phyloP scores from a whole-genome alignment of 2,888 invertebrate species.

The Pristionchus japonicus region DNA sequence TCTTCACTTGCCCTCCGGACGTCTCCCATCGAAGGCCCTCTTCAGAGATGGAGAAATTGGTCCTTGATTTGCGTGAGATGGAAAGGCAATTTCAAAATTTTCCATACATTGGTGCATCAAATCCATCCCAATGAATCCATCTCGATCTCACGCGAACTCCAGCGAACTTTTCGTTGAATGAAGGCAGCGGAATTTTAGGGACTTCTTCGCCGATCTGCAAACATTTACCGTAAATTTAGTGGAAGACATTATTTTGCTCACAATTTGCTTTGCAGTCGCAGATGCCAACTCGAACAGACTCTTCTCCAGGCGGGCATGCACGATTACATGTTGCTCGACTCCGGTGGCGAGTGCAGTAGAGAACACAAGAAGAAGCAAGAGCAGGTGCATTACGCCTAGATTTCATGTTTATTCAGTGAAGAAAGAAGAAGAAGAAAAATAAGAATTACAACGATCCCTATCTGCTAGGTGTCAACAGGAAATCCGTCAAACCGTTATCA shows the following conservation, averaged over 20 bases:
- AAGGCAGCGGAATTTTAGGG: not conserved
- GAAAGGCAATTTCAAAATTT: not conserved
- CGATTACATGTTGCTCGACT: not conserved
- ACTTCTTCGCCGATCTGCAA: not conserved
- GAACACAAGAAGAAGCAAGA: not conserved
- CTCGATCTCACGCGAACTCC: not conserved
- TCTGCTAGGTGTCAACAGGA: not conserved
- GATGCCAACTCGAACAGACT: slow-evolving; percentile 15
- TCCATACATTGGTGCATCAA: not conserved
- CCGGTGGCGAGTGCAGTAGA: not conserved
- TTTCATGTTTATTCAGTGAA: too few relatives aligned
- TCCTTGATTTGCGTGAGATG: not conserved
- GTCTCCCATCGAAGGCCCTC: not conserved
- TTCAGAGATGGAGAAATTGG: not conserved
- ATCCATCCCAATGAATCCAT: not conserved
- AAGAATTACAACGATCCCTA: not conserved
- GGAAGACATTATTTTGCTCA: not conserved
- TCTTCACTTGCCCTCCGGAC: not conserved
- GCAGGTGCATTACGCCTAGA: too few relatives aligned
- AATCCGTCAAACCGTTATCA: not conserved
- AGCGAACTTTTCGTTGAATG: not conserved
- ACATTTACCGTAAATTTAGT: too few relatives aligned
- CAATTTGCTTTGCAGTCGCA: not conserved
- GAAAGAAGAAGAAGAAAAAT: not conserved
- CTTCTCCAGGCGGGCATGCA: not conserved